phyloP scores from a whole-genome alignment of 2,888 invertebrate species.

The Linnaemya tessellans region DNA sequence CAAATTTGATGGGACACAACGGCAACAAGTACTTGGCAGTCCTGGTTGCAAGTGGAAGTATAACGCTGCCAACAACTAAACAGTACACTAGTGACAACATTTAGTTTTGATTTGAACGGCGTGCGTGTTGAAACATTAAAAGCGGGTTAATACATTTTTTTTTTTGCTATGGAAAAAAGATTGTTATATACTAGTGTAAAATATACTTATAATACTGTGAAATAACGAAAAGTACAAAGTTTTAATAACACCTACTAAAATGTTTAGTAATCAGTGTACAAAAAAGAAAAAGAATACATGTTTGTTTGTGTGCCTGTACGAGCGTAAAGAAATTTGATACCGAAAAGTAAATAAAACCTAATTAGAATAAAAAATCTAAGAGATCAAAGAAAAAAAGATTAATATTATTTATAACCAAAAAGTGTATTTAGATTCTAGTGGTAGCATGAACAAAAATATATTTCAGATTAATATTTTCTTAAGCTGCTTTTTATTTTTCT shows the following conservation, averaged over 20 bases:
- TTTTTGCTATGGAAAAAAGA: background rate
- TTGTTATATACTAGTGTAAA: conserved; percentile 9
- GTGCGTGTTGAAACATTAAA: conserved; percentile 60
- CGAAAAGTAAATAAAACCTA: conserved; percentile 38
- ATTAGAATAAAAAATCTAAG: background rate
- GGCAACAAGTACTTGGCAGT: background rate
- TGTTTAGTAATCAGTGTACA: conserved; percentile 1
- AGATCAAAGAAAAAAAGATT: background rate
- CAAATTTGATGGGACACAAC: background rate
- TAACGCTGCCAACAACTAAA: conserved; percentile 61
- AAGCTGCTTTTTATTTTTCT: conserved; percentile 30
- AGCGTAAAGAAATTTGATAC: conserved; percentile 27
- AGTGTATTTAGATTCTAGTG: background rate
- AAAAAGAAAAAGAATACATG: background rate
- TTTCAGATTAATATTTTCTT: conserved; percentile 33
- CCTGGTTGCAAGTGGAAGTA: conserved; percentile 8
- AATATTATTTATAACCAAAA: background rate
- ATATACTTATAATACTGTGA: conserved; percentile 15
- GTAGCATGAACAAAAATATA: conserved; percentile 1
- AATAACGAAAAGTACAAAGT: conserved; percentile 25
- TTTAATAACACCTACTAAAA: conserved; percentile 34
- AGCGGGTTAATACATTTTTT: conserved; percentile 47
- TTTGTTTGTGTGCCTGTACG: background rate
- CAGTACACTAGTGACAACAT: conserved; percentile 64
- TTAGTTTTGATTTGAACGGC: conserved; percentile 73